phyloP scores from a whole-genome alignment of 2,797 vertebrate species.

The Chaetophractus vellerosus region DNA sequence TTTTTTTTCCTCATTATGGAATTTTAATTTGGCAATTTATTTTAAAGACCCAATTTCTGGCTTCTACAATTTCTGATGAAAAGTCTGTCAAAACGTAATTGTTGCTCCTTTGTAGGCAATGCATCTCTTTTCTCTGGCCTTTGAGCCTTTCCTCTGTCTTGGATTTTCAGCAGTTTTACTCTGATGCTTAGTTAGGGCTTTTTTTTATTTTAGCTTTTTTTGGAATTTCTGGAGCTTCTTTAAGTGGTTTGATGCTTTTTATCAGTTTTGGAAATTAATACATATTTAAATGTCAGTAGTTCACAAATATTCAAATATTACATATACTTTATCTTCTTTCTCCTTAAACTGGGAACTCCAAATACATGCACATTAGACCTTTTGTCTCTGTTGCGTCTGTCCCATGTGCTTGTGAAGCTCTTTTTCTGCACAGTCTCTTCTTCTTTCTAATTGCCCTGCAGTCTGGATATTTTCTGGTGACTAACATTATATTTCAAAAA shows the following conservation, averaged over 20 bases:
- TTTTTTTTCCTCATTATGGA: slow-evolving; percentile 35
- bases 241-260: background rate
- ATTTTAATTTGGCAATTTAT: background rate
- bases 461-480: background rate
- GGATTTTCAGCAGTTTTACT: background rate
- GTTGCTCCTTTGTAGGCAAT: background rate
- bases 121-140: background rate
- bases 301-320: slow-evolving; percentile 7
- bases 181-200: background rate
- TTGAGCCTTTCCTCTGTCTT: background rate
- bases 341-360: background rate
- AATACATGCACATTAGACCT: background rate
- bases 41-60: slow-evolving; percentile 31
- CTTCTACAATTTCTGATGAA: background rate
- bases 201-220: background rate
- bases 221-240: background rate
- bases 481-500: background rate
- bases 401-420: background rate
- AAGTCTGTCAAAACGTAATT: background rate
- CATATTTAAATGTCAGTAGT: background rate
- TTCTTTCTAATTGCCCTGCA: background rate
- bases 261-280: slow-evolving; percentile 16
- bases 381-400: background rate
- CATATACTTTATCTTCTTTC: background rate
- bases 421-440: background rate